Percentiles rank a stretch among this genome's conserved stretches.
Conservation (phyloP, 2,113 vertebrate genomes). For the Larimichthys crocea region DNA sequence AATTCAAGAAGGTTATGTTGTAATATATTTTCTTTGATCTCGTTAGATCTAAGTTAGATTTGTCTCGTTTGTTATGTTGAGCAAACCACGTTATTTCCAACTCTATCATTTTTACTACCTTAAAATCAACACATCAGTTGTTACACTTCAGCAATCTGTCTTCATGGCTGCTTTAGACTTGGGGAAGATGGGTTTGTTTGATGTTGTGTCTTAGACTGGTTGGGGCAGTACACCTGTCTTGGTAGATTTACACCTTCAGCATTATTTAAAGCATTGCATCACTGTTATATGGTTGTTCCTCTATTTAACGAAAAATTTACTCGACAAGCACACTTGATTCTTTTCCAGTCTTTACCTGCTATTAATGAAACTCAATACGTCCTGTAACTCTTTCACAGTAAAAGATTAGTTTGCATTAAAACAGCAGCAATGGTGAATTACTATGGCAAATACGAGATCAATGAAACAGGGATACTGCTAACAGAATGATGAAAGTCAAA, state of each 20-base stretch:
- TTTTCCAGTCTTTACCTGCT: too few relatives aligned
- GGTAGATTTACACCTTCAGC: background rate
- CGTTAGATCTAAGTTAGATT: conserved; percentile 18
- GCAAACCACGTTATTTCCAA: conserved; percentile 27
- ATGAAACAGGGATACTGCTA: background rate
- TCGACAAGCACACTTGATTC: too few relatives aligned
- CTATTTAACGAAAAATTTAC: too few relatives aligned
- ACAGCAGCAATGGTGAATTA: background rate
- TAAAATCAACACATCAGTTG: conserved; percentile 43
- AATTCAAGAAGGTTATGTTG: conserved; percentile 20
- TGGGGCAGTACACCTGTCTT: background rate
- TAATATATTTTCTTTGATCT: conserved; percentile 14
- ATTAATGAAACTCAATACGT: too few relatives aligned
- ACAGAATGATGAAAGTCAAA: background rate
- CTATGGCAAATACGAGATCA: background rate
- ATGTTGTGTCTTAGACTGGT: conserved; percentile 6
- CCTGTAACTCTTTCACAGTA: too few relatives aligned
- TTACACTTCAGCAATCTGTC: conserved; percentile 6
- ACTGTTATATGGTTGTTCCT: too few relatives aligned
- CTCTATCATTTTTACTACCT: conserved; percentile 50
- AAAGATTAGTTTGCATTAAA: background rate
- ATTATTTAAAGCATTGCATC: background rate
- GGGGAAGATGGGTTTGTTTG: background rate
- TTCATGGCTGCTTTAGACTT: conserved; percentile 14
- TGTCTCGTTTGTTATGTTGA: conserved; percentile 23